Evolutionary conservation across 2,113 vertebrate species (phyloP).

Genomic region (Cyphomyrus discorhynchus): DNA sequence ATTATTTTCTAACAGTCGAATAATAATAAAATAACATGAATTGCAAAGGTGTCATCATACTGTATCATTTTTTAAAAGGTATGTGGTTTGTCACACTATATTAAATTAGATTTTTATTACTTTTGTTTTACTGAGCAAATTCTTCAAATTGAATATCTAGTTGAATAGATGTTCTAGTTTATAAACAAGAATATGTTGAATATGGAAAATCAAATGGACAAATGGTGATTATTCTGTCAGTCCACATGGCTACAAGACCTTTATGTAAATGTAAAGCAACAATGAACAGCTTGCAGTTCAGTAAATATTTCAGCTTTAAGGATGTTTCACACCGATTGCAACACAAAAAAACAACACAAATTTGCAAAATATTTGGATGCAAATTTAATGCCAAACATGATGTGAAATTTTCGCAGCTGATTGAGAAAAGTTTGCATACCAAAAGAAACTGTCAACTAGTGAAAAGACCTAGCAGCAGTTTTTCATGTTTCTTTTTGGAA

Average conservation of each 20-base stretch:
- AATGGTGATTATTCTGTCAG: not conserved
- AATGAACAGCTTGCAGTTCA: not conserved
- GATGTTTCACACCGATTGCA: not conserved
- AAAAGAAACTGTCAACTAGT: not conserved
- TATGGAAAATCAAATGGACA: not conserved
- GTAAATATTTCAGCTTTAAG: not conserved
- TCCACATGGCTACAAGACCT: not conserved
- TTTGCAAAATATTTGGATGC: not conserved
- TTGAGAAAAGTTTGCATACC: not conserved
- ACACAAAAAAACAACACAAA: not conserved
- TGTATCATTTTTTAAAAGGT: not conserved
- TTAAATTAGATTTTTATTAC: not conserved
- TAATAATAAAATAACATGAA: not conserved
- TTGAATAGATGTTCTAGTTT: not conserved
- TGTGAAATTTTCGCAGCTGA: not conserved
- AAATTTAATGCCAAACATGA: not conserved
- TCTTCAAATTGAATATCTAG: not conserved
- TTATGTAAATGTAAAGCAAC: not conserved
- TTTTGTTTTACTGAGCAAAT: not conserved
- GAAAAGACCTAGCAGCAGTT: not conserved
- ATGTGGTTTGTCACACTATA: not conserved
- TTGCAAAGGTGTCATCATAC: not conserved
- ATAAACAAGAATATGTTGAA: not conserved
- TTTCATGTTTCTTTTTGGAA: not conserved
- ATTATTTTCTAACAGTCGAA: not conserved